Conservation (phyloP, 2,797 vertebrate species). For the Helostoma temminkii region DNA sequence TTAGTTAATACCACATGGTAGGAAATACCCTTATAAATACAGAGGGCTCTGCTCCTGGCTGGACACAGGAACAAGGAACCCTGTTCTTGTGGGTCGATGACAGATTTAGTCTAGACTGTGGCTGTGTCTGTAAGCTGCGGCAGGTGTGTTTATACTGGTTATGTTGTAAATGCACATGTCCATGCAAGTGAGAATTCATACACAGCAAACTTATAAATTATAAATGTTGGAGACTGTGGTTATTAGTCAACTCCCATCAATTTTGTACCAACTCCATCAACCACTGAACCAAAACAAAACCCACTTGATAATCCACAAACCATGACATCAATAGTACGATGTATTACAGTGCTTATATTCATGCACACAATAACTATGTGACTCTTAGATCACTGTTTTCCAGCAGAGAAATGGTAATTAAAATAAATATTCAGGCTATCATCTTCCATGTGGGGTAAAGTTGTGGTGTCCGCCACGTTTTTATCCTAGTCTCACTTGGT, state of each 20-base stretch:
- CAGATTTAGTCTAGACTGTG: slow-evolving; percentile 69
- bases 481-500: not conserved
- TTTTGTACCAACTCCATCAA: slow-evolving; percentile 3
- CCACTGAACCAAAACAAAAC: slow-evolving; percentile 13
- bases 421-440: slow-evolving; percentile 8
- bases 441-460: not conserved
- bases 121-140: slow-evolving; percentile 41
- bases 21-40: slow-evolving; percentile 65
- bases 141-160: slow-evolving; percentile 50
- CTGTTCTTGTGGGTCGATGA: slow-evolving; percentile 58
- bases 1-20: slow-evolving; percentile 33
- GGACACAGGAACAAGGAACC: slow-evolving; percentile 58
- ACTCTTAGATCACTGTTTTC: slow-evolving; percentile 40
- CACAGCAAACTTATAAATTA: not conserved
- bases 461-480: slow-evolving; percentile 31
- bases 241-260: not conserved
- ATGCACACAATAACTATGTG: slow-evolving; percentile 17
- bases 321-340: slow-evolving; percentile 10
- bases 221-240: slow-evolving; percentile 5
- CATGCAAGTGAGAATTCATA: not conserved
- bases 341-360: slow-evolving; percentile 33
- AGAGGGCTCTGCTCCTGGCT: slow-evolving; percentile 51
- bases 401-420: slow-evolving; percentile 1
- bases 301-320: slow-evolving; percentile 21
- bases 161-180: slow-evolving; percentile 14